Evolutionary conservation across 2,113 vertebrate genomes (phyloP).

Genomic region (Chaetorhynchus papuensis): DNA sequence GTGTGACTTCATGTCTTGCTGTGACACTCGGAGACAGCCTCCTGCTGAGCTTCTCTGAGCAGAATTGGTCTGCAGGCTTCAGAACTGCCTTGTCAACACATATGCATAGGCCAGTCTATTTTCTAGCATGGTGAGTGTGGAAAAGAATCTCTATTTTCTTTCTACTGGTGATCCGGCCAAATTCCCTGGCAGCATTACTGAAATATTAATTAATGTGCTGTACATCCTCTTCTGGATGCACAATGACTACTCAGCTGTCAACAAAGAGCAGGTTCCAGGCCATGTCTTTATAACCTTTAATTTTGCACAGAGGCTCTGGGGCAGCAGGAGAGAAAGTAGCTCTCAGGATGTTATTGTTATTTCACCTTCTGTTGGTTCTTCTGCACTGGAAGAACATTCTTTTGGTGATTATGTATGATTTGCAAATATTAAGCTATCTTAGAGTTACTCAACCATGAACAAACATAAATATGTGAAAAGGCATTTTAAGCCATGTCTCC

Average conservation of each 20-base stretch:
- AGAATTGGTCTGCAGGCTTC: not conserved
- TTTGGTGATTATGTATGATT: not conserved
- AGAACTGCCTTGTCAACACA: not conserved
- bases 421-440: not conserved
- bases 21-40: not conserved
- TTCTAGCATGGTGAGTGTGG: accelerated
- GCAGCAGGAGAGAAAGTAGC: not conserved
- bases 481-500: not conserved
- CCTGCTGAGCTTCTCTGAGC: not conserved
- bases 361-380: not conserved
- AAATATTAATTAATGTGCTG: not conserved
- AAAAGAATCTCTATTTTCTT: not conserved
- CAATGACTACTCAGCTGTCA: accelerated
- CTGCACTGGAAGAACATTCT: not conserved
- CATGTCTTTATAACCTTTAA: not conserved
- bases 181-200: not conserved
- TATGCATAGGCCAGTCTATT: accelerated
- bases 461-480: not conserved
- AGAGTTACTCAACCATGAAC: not conserved
- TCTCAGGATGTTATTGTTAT: not conserved
- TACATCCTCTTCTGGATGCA: not conserved
- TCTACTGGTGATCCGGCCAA: not conserved
- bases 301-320: not conserved
- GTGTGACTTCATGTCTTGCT: not conserved
- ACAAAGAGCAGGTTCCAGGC: not conserved